These are phyloP conservation scores for Ormyrus nitidulus DNA, from an alignment of 2,888 invertebrate genomes.

Conservation along the genomic window DNA sequence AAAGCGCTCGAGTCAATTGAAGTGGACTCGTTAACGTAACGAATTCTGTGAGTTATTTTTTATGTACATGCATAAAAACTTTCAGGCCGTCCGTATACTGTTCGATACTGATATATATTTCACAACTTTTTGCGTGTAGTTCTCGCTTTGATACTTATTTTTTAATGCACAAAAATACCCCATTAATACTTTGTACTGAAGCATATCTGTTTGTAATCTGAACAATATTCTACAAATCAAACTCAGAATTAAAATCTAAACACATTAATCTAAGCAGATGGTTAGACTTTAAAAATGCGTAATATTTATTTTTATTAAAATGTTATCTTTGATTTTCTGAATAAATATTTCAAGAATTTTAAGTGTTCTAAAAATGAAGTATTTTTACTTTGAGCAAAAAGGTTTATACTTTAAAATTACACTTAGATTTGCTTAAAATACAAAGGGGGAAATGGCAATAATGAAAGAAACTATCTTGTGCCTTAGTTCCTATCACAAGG, in stretches of 20 bases:
- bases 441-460: constrained; percentile 32
- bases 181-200: constrained; percentile 13
- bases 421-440: constrained; percentile 19
- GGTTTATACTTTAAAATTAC: background rate
- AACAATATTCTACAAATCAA: too few species aligned
- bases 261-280: too few species aligned
- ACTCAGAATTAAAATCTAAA: too few species aligned
- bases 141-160: constrained; percentile 49
- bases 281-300: background rate
- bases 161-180: constrained; percentile 14
- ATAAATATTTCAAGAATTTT: too few species aligned
- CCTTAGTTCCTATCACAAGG: constrained; percentile 56
- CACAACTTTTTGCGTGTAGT: constrained; percentile 40
- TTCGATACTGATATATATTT: constrained; percentile 49
- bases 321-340: too few species aligned
- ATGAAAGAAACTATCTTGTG: constrained; percentile 47
- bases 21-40: constrained; percentile 37
- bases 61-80: constrained; percentile 29
- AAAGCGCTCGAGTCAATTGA: constrained; percentile 29
- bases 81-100: constrained; percentile 50
- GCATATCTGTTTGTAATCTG: constrained; percentile 7
- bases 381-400: background rate
- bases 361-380: too few species aligned
- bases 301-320: background rate
- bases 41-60: constrained; percentile 45